Conservation (phyloP, 2,888 invertebrate genomes). For the Leptarthrus brevirostris region DNA sequence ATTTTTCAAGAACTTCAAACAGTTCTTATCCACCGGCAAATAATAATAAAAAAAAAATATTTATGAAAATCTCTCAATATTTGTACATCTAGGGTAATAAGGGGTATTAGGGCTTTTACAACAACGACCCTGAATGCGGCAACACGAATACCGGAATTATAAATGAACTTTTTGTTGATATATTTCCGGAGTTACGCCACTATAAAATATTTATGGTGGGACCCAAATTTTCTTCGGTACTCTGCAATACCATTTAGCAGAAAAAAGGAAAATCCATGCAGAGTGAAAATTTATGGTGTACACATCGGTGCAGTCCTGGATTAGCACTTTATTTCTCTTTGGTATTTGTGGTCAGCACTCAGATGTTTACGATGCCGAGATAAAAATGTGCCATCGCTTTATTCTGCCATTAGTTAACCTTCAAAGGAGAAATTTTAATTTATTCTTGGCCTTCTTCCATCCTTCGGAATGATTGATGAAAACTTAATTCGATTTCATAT, state of each 20-base stretch:
- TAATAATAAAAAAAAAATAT: constrained; percentile 40
- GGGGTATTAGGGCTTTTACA: constrained; percentile 17
- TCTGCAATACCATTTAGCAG: constrained; percentile 8
- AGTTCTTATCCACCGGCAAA: not conserved
- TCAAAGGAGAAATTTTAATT: not conserved
- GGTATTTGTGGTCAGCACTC: constrained; percentile 21
- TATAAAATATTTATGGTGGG: constrained; percentile 53
- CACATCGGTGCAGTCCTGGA: constrained; percentile 40
- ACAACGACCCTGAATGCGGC: constrained; percentile 21
- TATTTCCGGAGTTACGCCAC: constrained; percentile 50
- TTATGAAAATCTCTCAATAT: constrained; percentile 29
- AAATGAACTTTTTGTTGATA: constrained; percentile 45
- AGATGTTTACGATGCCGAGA: constrained; percentile 12
- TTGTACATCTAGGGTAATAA: constrained; percentile 41
- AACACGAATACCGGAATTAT: constrained; percentile 35
- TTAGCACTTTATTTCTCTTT: constrained; percentile 32
- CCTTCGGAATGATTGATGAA: constrained; percentile 15
- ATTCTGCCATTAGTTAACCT: constrained; percentile 19
- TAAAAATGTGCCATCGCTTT: constrained; percentile 6
- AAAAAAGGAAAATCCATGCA: constrained; percentile 21
- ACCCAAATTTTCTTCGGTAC: constrained; percentile 36
- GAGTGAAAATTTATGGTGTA: constrained; percentile 36
- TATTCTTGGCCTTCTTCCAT: not conserved
- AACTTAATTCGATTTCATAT: constrained; percentile 22
- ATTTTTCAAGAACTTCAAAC: too few relatives aligned